A percentile compares a stretch with the other conserved stretches of the same genome.
phyloP scores from a whole-genome alignment of 1,140 invertebrate genomes.

The Lucilia cuprina region DNA sequence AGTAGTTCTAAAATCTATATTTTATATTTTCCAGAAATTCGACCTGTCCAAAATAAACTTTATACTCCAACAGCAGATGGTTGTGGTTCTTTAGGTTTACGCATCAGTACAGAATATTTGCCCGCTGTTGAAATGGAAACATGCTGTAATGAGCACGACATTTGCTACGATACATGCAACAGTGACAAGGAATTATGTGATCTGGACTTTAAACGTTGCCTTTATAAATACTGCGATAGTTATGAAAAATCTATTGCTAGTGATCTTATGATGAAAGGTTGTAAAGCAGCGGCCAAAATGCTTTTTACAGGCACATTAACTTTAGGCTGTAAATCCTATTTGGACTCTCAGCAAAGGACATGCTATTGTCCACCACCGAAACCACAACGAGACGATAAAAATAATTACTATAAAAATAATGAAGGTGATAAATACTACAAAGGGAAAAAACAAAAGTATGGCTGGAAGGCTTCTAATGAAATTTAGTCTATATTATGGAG shows the following conservation, averaged over 20 bases:
- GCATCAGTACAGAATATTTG: slow-evolving; percentile 78
- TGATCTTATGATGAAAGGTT: slow-evolving; percentile 73
- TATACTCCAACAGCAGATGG: slow-evolving; percentile 79
- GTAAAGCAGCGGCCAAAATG: slow-evolving; percentile 83
- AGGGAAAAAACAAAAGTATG: slow-evolving; percentile 55
- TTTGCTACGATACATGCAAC: slow-evolving; percentile 90
- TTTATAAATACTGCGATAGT: slow-evolving; percentile 82
- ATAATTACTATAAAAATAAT: slow-evolving; percentile 35
- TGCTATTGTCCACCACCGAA: slow-evolving; percentile 71
- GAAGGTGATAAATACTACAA: slow-evolving; percentile 47
- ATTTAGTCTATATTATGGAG: slow-evolving; percentile 41
- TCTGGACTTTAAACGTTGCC: slow-evolving; percentile 82
- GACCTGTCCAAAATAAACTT: slow-evolving; percentile 73
- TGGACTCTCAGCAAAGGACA: slow-evolving; percentile 79
- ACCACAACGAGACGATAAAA: slow-evolving; percentile 18
- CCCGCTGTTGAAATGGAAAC: slow-evolving; percentile 79
- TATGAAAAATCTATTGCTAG: slow-evolving; percentile 69
- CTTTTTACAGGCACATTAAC: slow-evolving; percentile 82
- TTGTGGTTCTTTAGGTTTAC: slow-evolving; percentile 78
- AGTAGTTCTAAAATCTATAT: neutral
- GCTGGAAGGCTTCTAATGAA: slow-evolving; percentile 58
- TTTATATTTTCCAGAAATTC: slow-evolving; percentile 66
- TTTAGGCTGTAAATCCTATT: slow-evolving; percentile 82
- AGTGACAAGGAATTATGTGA: slow-evolving; percentile 86
- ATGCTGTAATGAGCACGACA: slow-evolving; percentile 86